A percentile compares a stretch with the other conserved stretches of the same genome.
Evolutionary conservation across 1,140 invertebrate genomes (phyloP).

Genomic region (Drosophila equinoxialis): DNA sequence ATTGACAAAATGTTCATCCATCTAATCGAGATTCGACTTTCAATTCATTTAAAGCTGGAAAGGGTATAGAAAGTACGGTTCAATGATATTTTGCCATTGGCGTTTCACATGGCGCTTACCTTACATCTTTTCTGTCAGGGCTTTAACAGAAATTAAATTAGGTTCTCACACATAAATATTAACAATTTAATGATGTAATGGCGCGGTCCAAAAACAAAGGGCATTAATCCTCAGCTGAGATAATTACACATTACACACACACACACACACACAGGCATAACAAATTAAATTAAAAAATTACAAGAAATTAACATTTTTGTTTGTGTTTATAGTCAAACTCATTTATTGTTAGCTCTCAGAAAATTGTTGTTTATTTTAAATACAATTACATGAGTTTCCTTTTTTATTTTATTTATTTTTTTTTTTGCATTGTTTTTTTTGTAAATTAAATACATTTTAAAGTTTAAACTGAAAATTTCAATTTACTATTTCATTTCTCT

Average conservation of each 20-base stretch:
- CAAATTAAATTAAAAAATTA: conserved; percentile 58
- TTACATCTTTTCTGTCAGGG: conserved; percentile 8
- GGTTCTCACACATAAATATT: conserved; percentile 31
- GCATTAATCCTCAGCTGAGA: conserved; percentile 14
- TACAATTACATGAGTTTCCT: conserved; percentile 33
- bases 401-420: conserved; percentile 11
- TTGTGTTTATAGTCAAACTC: conserved; percentile 20
- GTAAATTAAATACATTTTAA: conserved; percentile 7
- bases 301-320: conserved; percentile 9
- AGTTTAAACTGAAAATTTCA: neutral
- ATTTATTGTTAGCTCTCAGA: conserved; percentile 43
- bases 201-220: conserved; percentile 39
- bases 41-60: neutral
- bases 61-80: neutral
- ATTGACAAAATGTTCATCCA: too few species aligned
- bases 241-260: conserved; percentile 56
- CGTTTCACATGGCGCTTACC: conserved; percentile 42
- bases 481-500: neutral
- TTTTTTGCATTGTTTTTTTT: neutral
- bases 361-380: conserved; percentile 32
- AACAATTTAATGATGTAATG: conserved; percentile 48
- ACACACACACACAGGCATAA: conserved; percentile 19
- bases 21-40: too few species aligned
- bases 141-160: conserved; percentile 59
- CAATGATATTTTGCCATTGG: neutral